Conservation (phyloP, 2,888 invertebrate species). For the Drosophila neutralis region DNA sequence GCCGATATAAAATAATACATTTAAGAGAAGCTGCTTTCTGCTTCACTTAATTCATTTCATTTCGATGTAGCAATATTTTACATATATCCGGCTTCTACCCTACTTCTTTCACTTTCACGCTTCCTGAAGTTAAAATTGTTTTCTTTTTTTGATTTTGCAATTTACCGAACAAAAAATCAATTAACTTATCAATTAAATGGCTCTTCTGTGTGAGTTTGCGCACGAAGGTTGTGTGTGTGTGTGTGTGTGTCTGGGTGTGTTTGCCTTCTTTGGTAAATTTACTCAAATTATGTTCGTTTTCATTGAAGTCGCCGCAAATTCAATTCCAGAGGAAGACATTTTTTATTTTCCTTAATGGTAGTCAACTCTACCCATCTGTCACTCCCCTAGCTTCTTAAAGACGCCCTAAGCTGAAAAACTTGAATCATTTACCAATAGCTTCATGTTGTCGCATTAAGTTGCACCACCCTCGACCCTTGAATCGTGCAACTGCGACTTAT, state of each 20-base stretch:
- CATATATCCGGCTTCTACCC: neutral
- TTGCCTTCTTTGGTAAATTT: slow-evolving; percentile 20
- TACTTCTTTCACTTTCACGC: neutral
- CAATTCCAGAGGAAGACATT: slow-evolving; percentile 19
- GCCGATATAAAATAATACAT: neutral
- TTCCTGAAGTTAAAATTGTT: slow-evolving; percentile 39
- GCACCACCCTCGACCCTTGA: slow-evolving; percentile 1
- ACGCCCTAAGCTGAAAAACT: slow-evolving; percentile 47
- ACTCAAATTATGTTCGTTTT: slow-evolving; percentile 66
- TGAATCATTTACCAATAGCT: slow-evolving; percentile 63
- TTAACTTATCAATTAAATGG: slow-evolving; percentile 68
- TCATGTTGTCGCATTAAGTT: slow-evolving; percentile 41
- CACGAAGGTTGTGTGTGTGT: neutral
- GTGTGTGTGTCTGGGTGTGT: neutral
- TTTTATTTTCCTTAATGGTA: slow-evolving; percentile 4
- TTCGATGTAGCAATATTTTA: neutral
- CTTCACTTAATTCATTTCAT: neutral
- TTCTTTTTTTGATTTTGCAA: slow-evolving; percentile 27
- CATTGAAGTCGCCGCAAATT: slow-evolving; percentile 36
- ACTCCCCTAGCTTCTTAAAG: neutral
- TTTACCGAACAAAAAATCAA: slow-evolving; percentile 60
- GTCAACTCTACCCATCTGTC: too few relatives aligned
- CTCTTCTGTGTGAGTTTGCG: slow-evolving; percentile 6
- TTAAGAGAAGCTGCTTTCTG: neutral
- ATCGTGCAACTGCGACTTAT: slow-evolving; percentile 51